Evolutionary conservation across 2,797 vertebrate genomes (phyloP), one percentile per base, ranked within the genome.

Genomic region (Galago senegalensis): DNA sequence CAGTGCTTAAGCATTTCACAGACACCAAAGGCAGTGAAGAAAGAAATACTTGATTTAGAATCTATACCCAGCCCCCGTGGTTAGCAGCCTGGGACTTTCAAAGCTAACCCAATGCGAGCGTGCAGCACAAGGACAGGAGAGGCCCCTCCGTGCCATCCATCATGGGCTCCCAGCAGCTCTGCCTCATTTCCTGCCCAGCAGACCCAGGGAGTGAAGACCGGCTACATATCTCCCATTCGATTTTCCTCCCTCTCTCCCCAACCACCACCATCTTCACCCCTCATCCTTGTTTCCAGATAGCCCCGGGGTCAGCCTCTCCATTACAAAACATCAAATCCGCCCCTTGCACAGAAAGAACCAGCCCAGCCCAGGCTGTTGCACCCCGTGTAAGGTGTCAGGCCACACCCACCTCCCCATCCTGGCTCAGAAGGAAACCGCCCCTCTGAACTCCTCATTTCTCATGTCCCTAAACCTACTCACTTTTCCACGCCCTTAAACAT

Each of bases 141-240:
- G 56, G 3, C 49, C 83, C 58, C 82, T 83, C 56, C 0, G 0
- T 2, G 1, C 40, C 93, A 96, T 95, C 94, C 60, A 91, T 96
- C 93, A 94, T 1, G 20, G 67, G 46, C 63, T 56, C 80, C 85
- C 88, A 2, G 46, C 8, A 7, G 93, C 79, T 91, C 46, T 1
- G 86, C 94, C 58, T 94, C 75, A 86, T 89, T 92, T 95, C 90
- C 96, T 94, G 95, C 89, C 85, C 95, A 77, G 40, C 79, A 70
- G 96, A 90, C 92, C 75, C 53, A 21, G 49, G 31, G 75, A 89
- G 34, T 29, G 37, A 67, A 82, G 65, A 84, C 69, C 25, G 27
- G 23, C 61, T 53, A 12, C 58, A 14, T 65, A 10, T 29, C 34
- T 10, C 23, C 40, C 37, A 0, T 21, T 56, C 69, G 18, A 31